Evolutionary conservation across 2,888 invertebrate species (phyloP), one percentile per base, ranked within the genome.

Genomic region (Drosophila formosana): DNA sequence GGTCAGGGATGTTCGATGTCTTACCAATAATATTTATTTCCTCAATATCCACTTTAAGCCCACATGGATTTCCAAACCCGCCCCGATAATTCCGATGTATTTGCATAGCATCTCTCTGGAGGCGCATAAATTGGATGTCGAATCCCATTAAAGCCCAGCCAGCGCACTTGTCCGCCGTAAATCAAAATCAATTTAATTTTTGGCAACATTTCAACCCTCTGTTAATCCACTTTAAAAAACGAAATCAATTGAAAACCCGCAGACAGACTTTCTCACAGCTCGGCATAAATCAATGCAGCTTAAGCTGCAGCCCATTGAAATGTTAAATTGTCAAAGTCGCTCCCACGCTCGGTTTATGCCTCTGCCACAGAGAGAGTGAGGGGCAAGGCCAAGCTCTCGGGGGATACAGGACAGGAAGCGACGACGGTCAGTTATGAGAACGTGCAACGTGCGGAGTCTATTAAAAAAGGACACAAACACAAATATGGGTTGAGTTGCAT

Each of bases 161-260:
- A n/a, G 11, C 9, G 37, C 83, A 83, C 83, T 83, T 83, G 88
- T 88, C 74, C 32, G 55, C 62, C 67, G 74, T 83, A 83, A 83
- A 88, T 83, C 78, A 83, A 70, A 78, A 50, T 28, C 65, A 71
- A 83, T 78, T 84, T 52, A 82, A 82, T 72, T 78, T 78, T 88
- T 63, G 61, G 34, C 61, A 30, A 34, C 51, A 30, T 55, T 45
- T 56, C 64, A 66, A 57, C 80, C 81, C 74, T 61, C 66, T 71
- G 70, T 69, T 61, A 77, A 50, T 62, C 63, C 69, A 65, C 76
- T 75, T 75, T 51, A 77, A 50, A 57, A 37, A 30, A 23, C 37
- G 4, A 69, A 78, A 87, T 83, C 85, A 85, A 85, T 85, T 80
- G 66, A 69, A 55, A 50, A 18, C 88, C 83, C 83, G 85, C 80